These are phyloP conservation scores for Mamestra brassicae DNA, from an alignment of 2,888 invertebrate species.

Conservation along the genomic window DNA sequence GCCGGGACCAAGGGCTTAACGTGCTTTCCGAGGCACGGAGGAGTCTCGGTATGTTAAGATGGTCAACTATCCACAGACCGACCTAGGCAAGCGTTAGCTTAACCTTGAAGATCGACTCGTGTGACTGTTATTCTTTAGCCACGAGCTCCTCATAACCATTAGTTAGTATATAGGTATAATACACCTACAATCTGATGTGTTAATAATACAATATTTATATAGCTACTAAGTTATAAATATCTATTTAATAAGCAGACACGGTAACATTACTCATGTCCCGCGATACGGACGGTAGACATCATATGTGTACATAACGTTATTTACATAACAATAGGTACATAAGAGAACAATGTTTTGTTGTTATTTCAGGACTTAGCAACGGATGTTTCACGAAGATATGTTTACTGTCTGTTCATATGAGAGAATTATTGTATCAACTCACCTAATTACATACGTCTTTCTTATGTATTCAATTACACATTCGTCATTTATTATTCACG, in stretches of 20 bases:
- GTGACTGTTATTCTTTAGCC: too few relatives aligned
- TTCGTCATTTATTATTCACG: background rate
- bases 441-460: background rate
- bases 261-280: constrained; percentile 36
- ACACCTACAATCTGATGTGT: background rate
- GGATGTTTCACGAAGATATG: constrained; percentile 23
- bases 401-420: background rate
- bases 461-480: background rate
- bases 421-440: background rate
- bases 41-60: too few relatives aligned
- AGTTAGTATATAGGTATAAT: too few relatives aligned
- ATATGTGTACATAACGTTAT: constrained; percentile 23
- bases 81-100: too few relatives aligned
- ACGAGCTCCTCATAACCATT: too few relatives aligned
- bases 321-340: constrained; percentile 24
- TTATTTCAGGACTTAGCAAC: constrained; percentile 48
- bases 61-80: too few relatives aligned
- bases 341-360: constrained; percentile 8
- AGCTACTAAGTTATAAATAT: background rate
- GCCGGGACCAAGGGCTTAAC: too few relatives aligned
- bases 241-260: constrained; percentile 14
- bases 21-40: too few relatives aligned
- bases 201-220: background rate
- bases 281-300: constrained; percentile 8
- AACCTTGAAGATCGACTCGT: too few relatives aligned